Percentiles rank a stretch among this genome's conserved stretches.
These are phyloP conservation scores for Eilema griseolum DNA, from an alignment of 2,888 invertebrate genomes.

Conservation along the genomic window DNA sequence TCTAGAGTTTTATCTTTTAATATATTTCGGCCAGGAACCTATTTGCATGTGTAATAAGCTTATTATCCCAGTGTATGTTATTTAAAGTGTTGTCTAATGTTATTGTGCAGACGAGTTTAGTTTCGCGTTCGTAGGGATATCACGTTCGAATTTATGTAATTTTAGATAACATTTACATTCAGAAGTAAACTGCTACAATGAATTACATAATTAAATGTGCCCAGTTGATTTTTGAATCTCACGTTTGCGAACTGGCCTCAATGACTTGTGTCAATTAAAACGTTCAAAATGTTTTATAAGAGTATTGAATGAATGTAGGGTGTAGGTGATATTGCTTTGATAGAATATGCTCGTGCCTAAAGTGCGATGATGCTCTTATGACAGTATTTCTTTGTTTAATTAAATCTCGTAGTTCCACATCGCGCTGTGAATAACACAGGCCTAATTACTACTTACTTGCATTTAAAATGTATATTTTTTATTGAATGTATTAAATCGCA, in stretches of 20 bases:
- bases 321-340: constrained; percentile 61
- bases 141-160: constrained; percentile 79
- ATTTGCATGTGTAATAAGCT: constrained; percentile 71
- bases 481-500: constrained; percentile 23
- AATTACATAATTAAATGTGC: constrained; percentile 48
- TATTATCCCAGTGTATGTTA: constrained; percentile 35
- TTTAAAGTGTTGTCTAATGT: constrained; percentile 55
- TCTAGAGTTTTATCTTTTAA: constrained; percentile 77
- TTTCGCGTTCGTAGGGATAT: constrained; percentile 64
- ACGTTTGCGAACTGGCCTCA: constrained; percentile 60
- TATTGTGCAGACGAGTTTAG: constrained; percentile 64
- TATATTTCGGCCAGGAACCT: constrained; percentile 78
- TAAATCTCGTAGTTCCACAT: constrained; percentile 62
- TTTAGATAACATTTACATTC: constrained; percentile 78
- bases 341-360: constrained; percentile 72
- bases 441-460: constrained; percentile 43
- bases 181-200: constrained; percentile 50
- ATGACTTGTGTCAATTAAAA: constrained; percentile 76
- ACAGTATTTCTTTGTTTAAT: constrained; percentile 36
- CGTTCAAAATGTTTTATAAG: constrained; percentile 71
- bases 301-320: constrained; percentile 62
- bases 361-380: constrained; percentile 63
- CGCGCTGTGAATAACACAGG: constrained; percentile 35
- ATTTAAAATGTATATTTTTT: constrained; percentile 26
- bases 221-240: constrained; percentile 53